Conservation (phyloP, 2,797 vertebrate genomes). For the Lophius americanus region DNA sequence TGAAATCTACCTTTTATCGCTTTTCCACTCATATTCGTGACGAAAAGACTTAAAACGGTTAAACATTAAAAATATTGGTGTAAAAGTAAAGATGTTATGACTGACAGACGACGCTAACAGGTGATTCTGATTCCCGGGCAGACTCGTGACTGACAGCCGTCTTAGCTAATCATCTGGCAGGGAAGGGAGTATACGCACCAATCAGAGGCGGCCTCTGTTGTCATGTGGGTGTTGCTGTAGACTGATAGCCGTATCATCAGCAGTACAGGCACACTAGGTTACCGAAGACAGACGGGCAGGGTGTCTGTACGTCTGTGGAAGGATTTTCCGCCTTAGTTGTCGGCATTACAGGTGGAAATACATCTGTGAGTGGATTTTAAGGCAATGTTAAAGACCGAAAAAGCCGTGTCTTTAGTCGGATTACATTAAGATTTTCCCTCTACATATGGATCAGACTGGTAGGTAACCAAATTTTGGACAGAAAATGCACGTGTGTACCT, state of each 20-base stretch:
- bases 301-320: constrained; percentile 2
- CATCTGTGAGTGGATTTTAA: not conserved
- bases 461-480: constrained; percentile 28
- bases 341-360: constrained; percentile 6
- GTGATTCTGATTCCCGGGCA: constrained; percentile 66
- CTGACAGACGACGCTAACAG: constrained; percentile 66
- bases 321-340: constrained; percentile 1
- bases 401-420: not conserved
- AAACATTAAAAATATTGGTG: not conserved
- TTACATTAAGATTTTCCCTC: constrained; percentile 9
- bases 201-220: constrained; percentile 42
- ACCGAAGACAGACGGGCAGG: constrained; percentile 24
- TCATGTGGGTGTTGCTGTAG: constrained; percentile 52
- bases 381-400: not conserved
- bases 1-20: not conserved
- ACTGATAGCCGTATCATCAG: constrained; percentile 41
- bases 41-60: not conserved
- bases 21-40: not conserved
- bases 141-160: constrained; percentile 37
- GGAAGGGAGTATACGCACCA: constrained; percentile 5
- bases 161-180: constrained; percentile 46
- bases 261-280: constrained; percentile 37
- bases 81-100: constrained; percentile 22
- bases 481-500: constrained; percentile 22
- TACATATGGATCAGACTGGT: constrained; percentile 28